Base-by-base conservation (phyloP, 1,140 invertebrate species). In the Drosophila pandora region DNA sequence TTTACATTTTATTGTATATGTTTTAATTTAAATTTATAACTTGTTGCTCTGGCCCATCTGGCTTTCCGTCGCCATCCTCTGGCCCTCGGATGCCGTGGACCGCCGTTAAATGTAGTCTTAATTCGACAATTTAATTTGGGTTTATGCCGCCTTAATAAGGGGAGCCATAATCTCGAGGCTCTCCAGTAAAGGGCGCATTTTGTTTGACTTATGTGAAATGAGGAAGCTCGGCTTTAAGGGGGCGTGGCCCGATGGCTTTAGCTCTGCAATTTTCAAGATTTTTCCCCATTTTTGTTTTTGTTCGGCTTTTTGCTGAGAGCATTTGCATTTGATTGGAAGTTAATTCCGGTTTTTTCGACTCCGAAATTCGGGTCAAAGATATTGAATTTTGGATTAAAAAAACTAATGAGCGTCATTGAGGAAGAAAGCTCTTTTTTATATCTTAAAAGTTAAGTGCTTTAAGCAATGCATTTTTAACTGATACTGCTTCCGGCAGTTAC, bases 41-140 rank as follows among this genome's bases (percentile, higher is more conserved):
- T 49, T 58, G 65, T 57, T 57, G 32, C 37, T 52, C 23, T 43
- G 3, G 3, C 25, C 21, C 39, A 21, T 37, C 48, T 45, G 39
- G 37, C 32, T 22, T 28, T 22, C 21, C 43, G 39, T 1, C 17
- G 17, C 17, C 17, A 17, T 17, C 17, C 17, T 17, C 17, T 17
- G 17, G 17, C 61, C 45, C 13, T 43, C 10, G 8, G 37, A 17
- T 23, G 21, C 41, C 59, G 34, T 61, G 45, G 34, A 17, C 37
- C 43, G 62, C 67, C 71, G 78, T 61, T 87, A 71, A 88, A 69
- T 76, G 74, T 88, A 73, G 74, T 57, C 83, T 87, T 87, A 87
- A 87, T 87, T 83, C 83, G 82, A 87, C 82, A 87, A 88, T 87
- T 87, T 87, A 87, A 87, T 87, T 87, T 87, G 67, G 83, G 83